Base-by-base conservation (phyloP, 2,888 invertebrate species). In the Andrena dorsata region DNA sequence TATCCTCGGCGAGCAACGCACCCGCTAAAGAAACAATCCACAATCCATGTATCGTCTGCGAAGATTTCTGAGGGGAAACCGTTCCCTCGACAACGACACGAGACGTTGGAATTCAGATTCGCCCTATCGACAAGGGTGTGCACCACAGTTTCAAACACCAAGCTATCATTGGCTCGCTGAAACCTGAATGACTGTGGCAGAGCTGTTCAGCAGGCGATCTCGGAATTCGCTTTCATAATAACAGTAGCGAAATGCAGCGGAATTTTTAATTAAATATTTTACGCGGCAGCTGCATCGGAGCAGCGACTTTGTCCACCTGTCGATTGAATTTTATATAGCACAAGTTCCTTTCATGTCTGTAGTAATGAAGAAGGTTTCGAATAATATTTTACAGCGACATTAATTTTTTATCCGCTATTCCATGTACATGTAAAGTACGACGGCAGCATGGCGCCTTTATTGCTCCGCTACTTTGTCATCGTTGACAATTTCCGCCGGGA, bases 21-120 rank as follows among this genome's bases (percentile, higher is more conserved):
- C 28, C n/a, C 49, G 30, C n/a, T 26, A 65, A 66, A 66, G 51
- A 66, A 32, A 53, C 51, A n/a, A 5, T 6, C 28, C 16, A 47
- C 8, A 61, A 71, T 26, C 23, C 10, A 49, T 5, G 61, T 49
- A 10, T 16, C 47, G 16, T 23, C 23, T 0, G 28, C 23, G 35
- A 61, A 28, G 20, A 10, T 61, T 20, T 61, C 20, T 10, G 20
- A 20, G 5, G 35, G 10, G 8, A 26, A 26, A 23, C 26, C 56
- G 56, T 10, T 8, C 13, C 10, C 56, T 8, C 20, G 20, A 13
- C 32, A 32, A 61, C 3, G 20, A 8, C 0, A n/a, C 30, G 10
- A 10, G 20, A 10, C 20, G 61, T 20, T 20, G 32, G 32, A 20
- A 61, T 20, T 35, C 61, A 35, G 23, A 61, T 13, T 8, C 28